Evolutionary conservation across 1,140 invertebrate species (phyloP), one percentile per base, ranked within the genome.

Genomic region (Drosophila pallidifrons): DNA sequence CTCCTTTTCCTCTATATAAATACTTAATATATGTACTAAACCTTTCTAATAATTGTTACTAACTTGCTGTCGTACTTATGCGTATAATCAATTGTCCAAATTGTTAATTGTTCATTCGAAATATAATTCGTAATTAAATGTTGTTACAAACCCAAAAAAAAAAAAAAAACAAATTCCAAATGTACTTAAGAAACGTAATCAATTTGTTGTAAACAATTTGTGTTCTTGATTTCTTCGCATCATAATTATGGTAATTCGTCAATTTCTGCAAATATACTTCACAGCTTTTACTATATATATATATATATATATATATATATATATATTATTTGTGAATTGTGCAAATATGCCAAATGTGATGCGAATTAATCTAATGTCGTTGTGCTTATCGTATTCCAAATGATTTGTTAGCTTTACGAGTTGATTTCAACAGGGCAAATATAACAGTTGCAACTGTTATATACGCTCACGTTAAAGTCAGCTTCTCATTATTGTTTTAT

Each of bases 321-420:
- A n/a, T 43, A 13, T 54, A 32, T 2, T 30, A 3, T 52, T 5
- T 66, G 57, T 51, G 52, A 25, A 57, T 77, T 69, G 49, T 16
- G 7, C 1, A 46, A 45, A 43, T 46, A 15, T 59, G 38, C 20
- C 58, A 30, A 16, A 63, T 79, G 28, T 57, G 60, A 38, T 73
- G 52, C 57, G 43, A 68, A 49, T 35, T 52, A 80, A 63, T 71
- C 75, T 43, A 46, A 77, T 80, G 73, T 87, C 78, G 85, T 88
- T 88, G 83, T 88, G 83, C 83, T 88, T 89, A 80, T 81, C 81
- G 85, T 88, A 89, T 89, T 89, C 63, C 59, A 88, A 89, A 51
- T 83, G 61, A 80, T 78, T 89, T 80, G 65, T 80, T 69, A 57
- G 75, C 66, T 79, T 67, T 73, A 77, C 57, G n/a, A 68, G 7